These are phyloP conservation scores for Nowickia ferox DNA, from an alignment of 2,888 invertebrate species.

Conservation along the genomic window DNA sequence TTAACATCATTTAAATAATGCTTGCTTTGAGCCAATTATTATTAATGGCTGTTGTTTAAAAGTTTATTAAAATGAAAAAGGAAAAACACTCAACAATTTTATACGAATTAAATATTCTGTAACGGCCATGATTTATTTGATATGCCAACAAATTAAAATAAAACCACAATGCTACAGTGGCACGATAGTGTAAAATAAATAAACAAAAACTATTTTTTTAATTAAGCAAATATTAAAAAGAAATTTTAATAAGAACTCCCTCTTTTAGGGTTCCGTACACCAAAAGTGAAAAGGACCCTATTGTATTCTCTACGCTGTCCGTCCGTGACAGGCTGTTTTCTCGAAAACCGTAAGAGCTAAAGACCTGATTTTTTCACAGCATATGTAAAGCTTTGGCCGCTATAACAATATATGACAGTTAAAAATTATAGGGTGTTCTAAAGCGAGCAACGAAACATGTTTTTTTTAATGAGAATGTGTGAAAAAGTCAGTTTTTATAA, in stretches of 20 bases:
- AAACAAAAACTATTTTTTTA: background rate
- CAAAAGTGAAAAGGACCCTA: too few species aligned
- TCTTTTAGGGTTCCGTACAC: too few species aligned
- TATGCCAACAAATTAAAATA: constrained; percentile 1
- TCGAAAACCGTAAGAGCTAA: too few species aligned
- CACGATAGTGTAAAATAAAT: background rate
- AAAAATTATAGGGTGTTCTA: too few species aligned
- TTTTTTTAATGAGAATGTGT: too few species aligned
- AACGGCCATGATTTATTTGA: constrained; percentile 29
- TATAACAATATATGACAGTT: too few species aligned
- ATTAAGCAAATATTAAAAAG: background rate
- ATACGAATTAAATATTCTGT: constrained; percentile 42
- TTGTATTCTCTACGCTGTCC: too few species aligned
- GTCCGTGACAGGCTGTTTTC: too few species aligned
- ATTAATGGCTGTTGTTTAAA: constrained; percentile 45
- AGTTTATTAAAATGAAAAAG: constrained; percentile 4
- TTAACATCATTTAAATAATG: constrained; percentile 38
- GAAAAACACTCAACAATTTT: constrained; percentile 36
- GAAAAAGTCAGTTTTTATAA: too few species aligned
- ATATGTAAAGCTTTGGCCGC: too few species aligned
- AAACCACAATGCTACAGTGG: constrained; percentile 18
- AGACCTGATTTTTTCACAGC: too few species aligned
- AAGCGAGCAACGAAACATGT: too few species aligned
- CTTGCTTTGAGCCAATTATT: constrained; percentile 44
- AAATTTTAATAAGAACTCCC: background rate